phyloP scores from a whole-genome alignment of 2,888 invertebrate species.

The Orgyia antiqua region DNA sequence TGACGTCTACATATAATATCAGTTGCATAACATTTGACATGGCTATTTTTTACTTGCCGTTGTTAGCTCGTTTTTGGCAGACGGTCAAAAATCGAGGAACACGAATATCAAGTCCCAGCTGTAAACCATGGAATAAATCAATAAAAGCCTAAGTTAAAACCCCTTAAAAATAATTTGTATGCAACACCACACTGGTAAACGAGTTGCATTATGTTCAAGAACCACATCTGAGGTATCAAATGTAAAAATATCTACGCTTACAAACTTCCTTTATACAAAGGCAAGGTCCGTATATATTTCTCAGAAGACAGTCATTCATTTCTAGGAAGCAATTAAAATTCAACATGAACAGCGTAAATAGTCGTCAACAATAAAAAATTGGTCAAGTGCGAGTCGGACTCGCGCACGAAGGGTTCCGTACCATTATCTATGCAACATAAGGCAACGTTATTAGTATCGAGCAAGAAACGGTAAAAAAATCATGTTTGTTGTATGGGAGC shows the following conservation, averaged over 20 bases:
- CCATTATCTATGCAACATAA: too few relatives aligned
- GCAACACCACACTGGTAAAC: constrained; percentile 5
- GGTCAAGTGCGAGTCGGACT: too few relatives aligned
- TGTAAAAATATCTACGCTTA: constrained; percentile 25
- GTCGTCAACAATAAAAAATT: not conserved
- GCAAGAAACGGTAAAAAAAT: too few relatives aligned
- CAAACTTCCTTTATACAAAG: constrained; percentile 17
- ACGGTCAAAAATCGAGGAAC: constrained; percentile 50
- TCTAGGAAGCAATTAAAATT: constrained; percentile 20
- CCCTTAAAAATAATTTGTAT: constrained; percentile 7
- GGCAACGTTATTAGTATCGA: too few relatives aligned
- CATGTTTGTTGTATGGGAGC: too few relatives aligned
- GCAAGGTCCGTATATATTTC: constrained; percentile 9
- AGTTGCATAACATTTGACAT: constrained; percentile 58
- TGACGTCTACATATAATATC: constrained; percentile 32
- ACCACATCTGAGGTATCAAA: constrained; percentile 38
- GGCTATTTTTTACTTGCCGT: constrained; percentile 69
- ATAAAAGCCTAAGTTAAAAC: too few relatives aligned
- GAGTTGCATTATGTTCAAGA: constrained; percentile 17
- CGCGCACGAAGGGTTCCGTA: too few relatives aligned
- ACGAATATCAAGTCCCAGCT: constrained; percentile 36
- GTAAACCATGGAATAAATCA: constrained; percentile 20
- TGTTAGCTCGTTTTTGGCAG: constrained; percentile 62
- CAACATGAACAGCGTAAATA: constrained; percentile 19
- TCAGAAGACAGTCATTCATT: constrained; percentile 17